Base-by-base conservation (phyloP, 2,888 invertebrate genomes). In the Nipponacmea schrenckii region DNA sequence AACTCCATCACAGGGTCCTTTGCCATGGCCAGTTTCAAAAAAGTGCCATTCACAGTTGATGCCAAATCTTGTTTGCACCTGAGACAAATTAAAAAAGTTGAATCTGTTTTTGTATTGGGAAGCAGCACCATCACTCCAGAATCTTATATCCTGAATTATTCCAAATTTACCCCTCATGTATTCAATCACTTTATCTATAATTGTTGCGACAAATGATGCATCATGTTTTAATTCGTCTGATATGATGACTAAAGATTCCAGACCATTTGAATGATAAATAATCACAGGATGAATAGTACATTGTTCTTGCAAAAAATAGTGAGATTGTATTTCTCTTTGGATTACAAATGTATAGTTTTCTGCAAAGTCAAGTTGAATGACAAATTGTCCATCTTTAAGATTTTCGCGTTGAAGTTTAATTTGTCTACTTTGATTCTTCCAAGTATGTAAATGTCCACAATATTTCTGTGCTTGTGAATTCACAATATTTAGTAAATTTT, bases 1-100 rank as follows among this genome's bases (percentile, higher is more conserved):
- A 45, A 70, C 65, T 5, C 70, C 70, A 46, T 70, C 70, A 27
- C 64, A 46, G 45, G 70, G 31, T n/a, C 65, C 46, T 66, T 70
- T 70, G 48, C 70, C 70, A 66, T 56, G 70, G 27, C 17, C 15
- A 15, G 56, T 70, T 2, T 24, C 66, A 31, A 66, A 66, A 24
- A 66, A 45, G 31, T 70, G 24, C 66, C 66, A 66, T 50, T 50
- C 50, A 20, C n/a, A 4, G 17, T 50, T 20, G 17, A 50, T 20
- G n/a, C 17, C 20, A 20, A 50, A 50, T 17, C 20, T 20, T 7
- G 17, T 20, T 10, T 17, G 5, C 8, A 46, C 31, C 15, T 64
- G 8, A 44, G n/a, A 26, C 20, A 65, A 27, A n/a, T 66, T 66
- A 27, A 24, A 66, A 31, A 27, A 45, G 48, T 70, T 70, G 3